Evolutionary conservation across 1,140 invertebrate species (phyloP).

Genomic region (Antheraea mylitta): DNA sequence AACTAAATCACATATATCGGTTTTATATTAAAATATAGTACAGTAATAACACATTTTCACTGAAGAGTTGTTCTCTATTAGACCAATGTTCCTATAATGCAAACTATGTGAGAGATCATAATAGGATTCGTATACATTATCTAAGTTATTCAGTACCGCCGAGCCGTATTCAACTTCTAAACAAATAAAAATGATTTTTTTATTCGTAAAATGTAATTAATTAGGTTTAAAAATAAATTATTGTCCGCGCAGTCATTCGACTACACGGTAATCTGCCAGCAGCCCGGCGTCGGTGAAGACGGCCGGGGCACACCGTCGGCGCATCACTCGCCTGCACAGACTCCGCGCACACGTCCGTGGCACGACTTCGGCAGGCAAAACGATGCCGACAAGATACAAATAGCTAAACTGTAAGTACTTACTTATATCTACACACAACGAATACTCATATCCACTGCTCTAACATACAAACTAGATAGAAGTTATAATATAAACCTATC

Average conservation of each 20-base stretch:
- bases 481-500: background rate
- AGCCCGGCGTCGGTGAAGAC: constrained; percentile 78
- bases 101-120: too few relatives aligned
- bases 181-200: too few relatives aligned
- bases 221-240: constrained; percentile 14
- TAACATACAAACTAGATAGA: too few relatives aligned
- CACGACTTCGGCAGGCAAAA: constrained; percentile 95
- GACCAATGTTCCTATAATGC: too few relatives aligned
- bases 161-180: too few relatives aligned
- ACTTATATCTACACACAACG: background rate
- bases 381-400: constrained; percentile 97
- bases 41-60: too few relatives aligned
- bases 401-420: constrained; percentile 96
- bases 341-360: constrained; percentile 89
- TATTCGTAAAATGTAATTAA: background rate
- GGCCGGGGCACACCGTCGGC: constrained; percentile 82
- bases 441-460: background rate
- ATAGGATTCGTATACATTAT: too few relatives aligned
- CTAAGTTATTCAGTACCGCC: background rate
- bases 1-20: too few relatives aligned
- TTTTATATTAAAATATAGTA: too few relatives aligned
- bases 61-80: too few relatives aligned
- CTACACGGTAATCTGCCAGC: constrained; percentile 91
- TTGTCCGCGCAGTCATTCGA: constrained; percentile 87
- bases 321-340: constrained; percentile 81